A percentile compares a stretch with the other conserved stretches of the same genome.
These are phyloP conservation scores for Dolichallabes microphthalmus DNA, from an alignment of 2,113 vertebrate species.

Conservation along the genomic window DNA sequence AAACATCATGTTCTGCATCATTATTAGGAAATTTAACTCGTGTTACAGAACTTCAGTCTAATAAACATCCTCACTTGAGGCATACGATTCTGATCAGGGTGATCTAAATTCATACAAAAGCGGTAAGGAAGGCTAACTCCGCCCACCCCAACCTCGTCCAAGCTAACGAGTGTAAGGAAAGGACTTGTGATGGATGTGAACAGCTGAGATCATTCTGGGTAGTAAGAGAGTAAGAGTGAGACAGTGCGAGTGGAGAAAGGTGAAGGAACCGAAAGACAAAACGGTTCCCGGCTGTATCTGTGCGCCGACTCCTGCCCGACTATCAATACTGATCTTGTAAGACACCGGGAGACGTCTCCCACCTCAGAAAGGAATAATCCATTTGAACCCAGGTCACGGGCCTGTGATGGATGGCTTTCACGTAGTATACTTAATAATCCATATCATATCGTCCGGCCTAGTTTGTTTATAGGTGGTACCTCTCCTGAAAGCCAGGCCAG, in stretches of 20 bases:
- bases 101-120: neutral
- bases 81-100: neutral
- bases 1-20: neutral
- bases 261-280: conserved; percentile 1
- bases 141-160: neutral
- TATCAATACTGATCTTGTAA: conserved; percentile 67
- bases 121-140: neutral
- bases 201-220: neutral
- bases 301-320: conserved; percentile 42
- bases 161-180: neutral
- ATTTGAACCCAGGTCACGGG: conserved; percentile 63
- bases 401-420: conserved; percentile 69
- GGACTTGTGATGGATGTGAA: neutral
- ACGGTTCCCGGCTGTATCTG: conserved; percentile 56
- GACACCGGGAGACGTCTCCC: conserved; percentile 61
- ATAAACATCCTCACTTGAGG: neutral
- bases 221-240: neutral
- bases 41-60: neutral
- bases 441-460: conserved; percentile 67
- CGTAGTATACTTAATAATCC: conserved; percentile 73
- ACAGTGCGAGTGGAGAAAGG: conserved; percentile 1
- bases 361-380: conserved; percentile 63
- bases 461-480: conserved; percentile 84
- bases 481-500: conserved; percentile 73
- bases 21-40: neutral